Percentiles rank a stretch among this genome's conserved stretches.
Conservation (phyloP, 2,888 invertebrate species). For the Tenthredo notha region DNA sequence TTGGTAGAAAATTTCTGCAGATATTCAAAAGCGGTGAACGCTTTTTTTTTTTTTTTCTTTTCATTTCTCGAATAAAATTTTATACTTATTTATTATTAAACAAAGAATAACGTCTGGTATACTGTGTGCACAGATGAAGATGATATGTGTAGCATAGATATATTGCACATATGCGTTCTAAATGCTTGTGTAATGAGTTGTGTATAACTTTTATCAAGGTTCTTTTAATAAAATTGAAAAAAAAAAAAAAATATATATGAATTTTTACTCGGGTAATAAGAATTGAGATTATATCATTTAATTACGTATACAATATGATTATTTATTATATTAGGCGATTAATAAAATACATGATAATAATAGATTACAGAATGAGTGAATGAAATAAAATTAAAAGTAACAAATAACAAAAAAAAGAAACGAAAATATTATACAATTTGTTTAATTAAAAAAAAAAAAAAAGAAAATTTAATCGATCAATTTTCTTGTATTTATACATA, state of each 20-base stretch:
- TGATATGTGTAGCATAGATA: background rate
- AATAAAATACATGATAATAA: conserved; percentile 22
- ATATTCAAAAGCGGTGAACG: background rate
- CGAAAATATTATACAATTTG: conserved; percentile 16
- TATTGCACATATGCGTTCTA: conserved; percentile 2
- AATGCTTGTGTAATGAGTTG: background rate
- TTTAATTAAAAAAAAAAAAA: background rate
- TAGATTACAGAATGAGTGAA: background rate
- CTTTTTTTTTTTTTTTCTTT: background rate
- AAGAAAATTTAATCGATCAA: background rate
- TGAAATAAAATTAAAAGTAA: background rate
- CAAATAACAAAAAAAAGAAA: background rate
- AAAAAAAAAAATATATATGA: background rate
- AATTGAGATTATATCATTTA: background rate
- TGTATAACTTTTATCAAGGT: too few relatives aligned
- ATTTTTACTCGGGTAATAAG: background rate
- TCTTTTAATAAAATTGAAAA: background rate
- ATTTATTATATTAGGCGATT: background rate
- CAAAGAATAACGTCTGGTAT: conserved; percentile 13
- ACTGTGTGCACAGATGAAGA: conserved; percentile 5
- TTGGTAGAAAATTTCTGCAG: background rate
- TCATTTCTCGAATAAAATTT: background rate
- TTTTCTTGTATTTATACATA: background rate
- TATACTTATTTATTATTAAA: background rate
- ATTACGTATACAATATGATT: background rate